Evolutionary conservation across 2,888 invertebrate genomes (phyloP).

Genomic region (Azorinus chamasolen): DNA sequence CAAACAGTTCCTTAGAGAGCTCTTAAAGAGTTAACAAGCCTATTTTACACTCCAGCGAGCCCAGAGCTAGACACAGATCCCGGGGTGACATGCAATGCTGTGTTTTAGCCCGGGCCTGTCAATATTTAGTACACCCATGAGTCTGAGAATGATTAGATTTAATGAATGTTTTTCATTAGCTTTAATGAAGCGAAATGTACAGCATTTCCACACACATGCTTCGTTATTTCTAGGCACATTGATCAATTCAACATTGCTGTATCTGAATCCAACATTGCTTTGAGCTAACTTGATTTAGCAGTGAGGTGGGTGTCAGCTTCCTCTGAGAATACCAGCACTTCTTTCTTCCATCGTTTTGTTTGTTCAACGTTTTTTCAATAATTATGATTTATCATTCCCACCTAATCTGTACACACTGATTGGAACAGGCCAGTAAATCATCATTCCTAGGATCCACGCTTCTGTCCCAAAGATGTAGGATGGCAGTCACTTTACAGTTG

Average conservation of each 20-base stretch:
- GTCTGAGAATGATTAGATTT: slow-evolving; percentile 22
- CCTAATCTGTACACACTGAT: slow-evolving; percentile 22
- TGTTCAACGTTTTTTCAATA: slow-evolving; percentile 18
- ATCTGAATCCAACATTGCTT: too few relatives aligned
- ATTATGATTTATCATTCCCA: slow-evolving; percentile 34
- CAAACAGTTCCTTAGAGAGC: too few relatives aligned
- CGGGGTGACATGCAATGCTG: neutral
- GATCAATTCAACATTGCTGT: too few relatives aligned
- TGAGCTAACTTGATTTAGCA: too few relatives aligned
- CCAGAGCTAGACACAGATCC: slow-evolving; percentile 6
- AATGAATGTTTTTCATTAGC: slow-evolving; percentile 53
- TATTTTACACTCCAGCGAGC: neutral
- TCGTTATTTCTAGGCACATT: neutral
- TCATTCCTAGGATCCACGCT: too few relatives aligned
- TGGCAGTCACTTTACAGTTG: too few relatives aligned
- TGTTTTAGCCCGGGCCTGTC: slow-evolving; percentile 4
- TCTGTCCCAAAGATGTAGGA: too few relatives aligned
- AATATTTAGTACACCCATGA: slow-evolving; percentile 3
- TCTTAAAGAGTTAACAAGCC: too few relatives aligned
- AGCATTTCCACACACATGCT: slow-evolving; percentile 41
- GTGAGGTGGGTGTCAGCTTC: too few relatives aligned
- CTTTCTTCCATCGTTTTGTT: slow-evolving; percentile 6
- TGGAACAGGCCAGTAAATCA: too few relatives aligned
- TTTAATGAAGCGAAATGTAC: slow-evolving; percentile 50
- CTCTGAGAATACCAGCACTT: too few relatives aligned